Base-by-base conservation (phyloP, 1,140 invertebrate species). In the Drosophila sechellia region DNA sequence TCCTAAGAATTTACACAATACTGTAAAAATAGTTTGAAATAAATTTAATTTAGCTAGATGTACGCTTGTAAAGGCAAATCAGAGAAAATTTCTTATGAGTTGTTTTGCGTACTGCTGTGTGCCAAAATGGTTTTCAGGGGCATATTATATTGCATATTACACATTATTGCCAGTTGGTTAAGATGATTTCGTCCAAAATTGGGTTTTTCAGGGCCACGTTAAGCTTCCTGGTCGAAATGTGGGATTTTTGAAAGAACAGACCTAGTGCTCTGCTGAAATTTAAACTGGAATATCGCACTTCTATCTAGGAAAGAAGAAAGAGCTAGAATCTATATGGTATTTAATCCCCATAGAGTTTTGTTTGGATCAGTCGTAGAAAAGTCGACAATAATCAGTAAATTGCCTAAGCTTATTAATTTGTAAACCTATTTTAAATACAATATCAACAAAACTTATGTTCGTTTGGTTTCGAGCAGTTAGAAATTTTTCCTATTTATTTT, bases 21-120 rank as follows among this genome's bases (percentile, higher is more conserved):
- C 69, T 86, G 81, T 86, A 86, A 86, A 87, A 86, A 81, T 86
- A 86, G 81, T 87, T 81, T 79, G 74, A 86, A 86, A 86, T 86
- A 86, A 86, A 86, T 68, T 78, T 64, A 64, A 86, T 78, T 87
- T 86, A 86, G 83, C 78, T 86, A 87, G 81, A 81, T 78, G 74
- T 87, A 81, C 61, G 81, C 78, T 87, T 87, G 70, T 87, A 66
- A 79, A 81, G 75, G 83, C 78, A 68, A 87, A 76, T 66, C 27
- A 34, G 35, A 66, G 25, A 63, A 66, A 13, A 63, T 42, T 64
- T 31, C 34, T 39, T 46, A 60, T 37, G 22, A 48, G 58, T 61
- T 61, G 59, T 58, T 64, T 50, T 43, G 34, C 34, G 43, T 60
- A 39, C 13, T 39, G 37, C 4, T 39, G 37, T 39, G 58, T 61